phyloP scores from a whole-genome alignment of 1,140 invertebrate species.

The Aphelenchoides fujianensis region DNA sequence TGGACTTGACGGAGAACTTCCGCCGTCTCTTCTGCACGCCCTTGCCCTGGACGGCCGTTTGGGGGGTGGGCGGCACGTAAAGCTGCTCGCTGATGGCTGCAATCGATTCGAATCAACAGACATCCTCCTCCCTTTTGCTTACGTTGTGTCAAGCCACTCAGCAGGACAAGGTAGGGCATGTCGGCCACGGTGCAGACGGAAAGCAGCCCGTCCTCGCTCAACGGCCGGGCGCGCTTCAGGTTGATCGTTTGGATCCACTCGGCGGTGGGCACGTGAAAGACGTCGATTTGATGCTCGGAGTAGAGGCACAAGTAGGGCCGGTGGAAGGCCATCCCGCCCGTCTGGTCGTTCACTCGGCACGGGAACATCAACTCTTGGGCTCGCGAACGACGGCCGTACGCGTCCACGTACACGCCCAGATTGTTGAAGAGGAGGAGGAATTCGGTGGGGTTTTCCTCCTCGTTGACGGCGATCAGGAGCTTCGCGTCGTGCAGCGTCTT shows the following conservation, averaged over 20 bases:
- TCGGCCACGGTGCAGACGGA: constrained; percentile 76
- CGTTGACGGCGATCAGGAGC: constrained; percentile 49
- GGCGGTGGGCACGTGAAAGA: constrained; percentile 84
- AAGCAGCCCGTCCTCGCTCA: constrained; percentile 75
- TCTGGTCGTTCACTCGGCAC: constrained; percentile 79
- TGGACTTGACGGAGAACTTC: constrained; percentile 79
- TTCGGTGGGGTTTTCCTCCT: constrained; percentile 65
- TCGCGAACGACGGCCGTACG: constrained; percentile 73
- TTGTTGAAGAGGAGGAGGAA: constrained; percentile 81
- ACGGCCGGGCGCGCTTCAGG: constrained; percentile 70
- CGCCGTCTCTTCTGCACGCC: constrained; percentile 65
- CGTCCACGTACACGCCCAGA: constrained; percentile 89
- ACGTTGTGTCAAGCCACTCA: constrained; percentile 79
- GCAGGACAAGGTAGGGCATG: constrained; percentile 79
- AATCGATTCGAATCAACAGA: too few relatives aligned
- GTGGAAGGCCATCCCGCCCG: constrained; percentile 55
- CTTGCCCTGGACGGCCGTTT: constrained; percentile 52
- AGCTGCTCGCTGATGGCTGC: constrained; percentile 63
- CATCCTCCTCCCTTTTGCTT: too few relatives aligned
- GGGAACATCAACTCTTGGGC: constrained; percentile 97
- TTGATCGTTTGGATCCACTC: constrained; percentile 97
- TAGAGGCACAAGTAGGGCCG: constrained; percentile 80
- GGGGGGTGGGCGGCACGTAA: constrained; percentile 47
- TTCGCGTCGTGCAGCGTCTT: constrained; percentile 55
- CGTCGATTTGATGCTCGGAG: constrained; percentile 89